These are phyloP conservation scores for Cyanocitta stelleri DNA, from an alignment of 2,113 vertebrate species.

Conservation along the genomic window DNA sequence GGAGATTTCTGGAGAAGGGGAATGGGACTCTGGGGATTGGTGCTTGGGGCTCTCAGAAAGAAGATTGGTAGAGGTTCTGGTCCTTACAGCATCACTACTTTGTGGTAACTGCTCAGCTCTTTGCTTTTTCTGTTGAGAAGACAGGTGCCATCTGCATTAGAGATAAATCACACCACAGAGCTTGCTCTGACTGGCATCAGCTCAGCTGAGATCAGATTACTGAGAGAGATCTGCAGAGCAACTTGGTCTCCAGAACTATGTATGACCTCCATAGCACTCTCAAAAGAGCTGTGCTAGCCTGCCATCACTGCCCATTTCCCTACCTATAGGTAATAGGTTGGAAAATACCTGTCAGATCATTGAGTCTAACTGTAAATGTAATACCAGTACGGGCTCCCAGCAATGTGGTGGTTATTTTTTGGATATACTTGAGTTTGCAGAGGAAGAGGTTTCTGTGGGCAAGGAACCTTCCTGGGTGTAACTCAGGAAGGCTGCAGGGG, in stretches of 20 bases:
- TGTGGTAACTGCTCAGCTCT: neutral
- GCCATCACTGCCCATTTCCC: neutral
- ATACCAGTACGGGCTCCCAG: neutral
- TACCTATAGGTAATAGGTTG: neutral
- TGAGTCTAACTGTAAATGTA: neutral
- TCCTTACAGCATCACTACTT: neutral
- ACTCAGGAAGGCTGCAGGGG: neutral
- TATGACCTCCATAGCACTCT: neutral
- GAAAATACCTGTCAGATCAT: neutral
- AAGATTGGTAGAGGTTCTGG: neutral
- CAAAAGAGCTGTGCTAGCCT: neutral
- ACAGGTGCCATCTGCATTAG: neutral
- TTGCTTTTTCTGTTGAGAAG: neutral
- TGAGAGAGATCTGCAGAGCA: neutral
- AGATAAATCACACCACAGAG: neutral
- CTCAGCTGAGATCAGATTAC: neutral
- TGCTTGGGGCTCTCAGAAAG: neutral
- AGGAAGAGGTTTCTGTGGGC: neutral
- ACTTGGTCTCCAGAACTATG: neutral
- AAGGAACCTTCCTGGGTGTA: neutral
- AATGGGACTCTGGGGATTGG: neutral
- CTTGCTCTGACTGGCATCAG: neutral
- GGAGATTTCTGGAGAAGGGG: neutral
- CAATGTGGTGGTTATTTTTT: neutral
- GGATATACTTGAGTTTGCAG: neutral